phyloP scores from a whole-genome alignment of 2,888 invertebrate species.

The Meteorus colon region DNA sequence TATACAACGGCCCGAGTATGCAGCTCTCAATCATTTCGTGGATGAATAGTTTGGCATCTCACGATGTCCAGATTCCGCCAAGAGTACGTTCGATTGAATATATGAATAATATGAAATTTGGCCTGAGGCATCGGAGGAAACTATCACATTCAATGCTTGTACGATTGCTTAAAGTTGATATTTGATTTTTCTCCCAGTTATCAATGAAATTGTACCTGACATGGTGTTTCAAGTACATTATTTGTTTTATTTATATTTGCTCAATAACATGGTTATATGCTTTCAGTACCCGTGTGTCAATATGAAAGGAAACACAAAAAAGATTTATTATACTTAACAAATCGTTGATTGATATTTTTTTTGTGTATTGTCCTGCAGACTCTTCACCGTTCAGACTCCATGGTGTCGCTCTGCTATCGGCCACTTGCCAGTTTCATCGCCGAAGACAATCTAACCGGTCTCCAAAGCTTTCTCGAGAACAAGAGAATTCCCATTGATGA shows the following conservation, averaged over 20 bases:
- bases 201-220: no score
- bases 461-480: constrained; percentile 88
- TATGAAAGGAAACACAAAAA: background rate
- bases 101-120: background rate
- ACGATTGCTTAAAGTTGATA: no score
- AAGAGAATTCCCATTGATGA: constrained; percentile 89
- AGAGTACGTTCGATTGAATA: constrained; percentile 48
- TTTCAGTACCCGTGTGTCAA: background rate
- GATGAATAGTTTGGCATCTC: constrained; percentile 57
- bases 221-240: background rate
- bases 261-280: background rate
- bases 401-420: constrained; percentile 91
- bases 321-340: background rate
- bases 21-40: constrained; percentile 58
- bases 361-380: constrained; percentile 77
- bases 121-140: no score
- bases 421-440: constrained; percentile 86
- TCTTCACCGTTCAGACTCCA: constrained; percentile 91
- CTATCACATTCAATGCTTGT: no score
- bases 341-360: constrained; percentile 27
- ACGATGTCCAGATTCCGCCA: constrained; percentile 50
- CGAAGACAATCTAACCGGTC: constrained; percentile 85
- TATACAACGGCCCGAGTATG: constrained; percentile 48
- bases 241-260: background rate
- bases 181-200: no score